phyloP scores from a whole-genome alignment of 2,113 vertebrate species.

The Gopherus flavomarginatus region DNA sequence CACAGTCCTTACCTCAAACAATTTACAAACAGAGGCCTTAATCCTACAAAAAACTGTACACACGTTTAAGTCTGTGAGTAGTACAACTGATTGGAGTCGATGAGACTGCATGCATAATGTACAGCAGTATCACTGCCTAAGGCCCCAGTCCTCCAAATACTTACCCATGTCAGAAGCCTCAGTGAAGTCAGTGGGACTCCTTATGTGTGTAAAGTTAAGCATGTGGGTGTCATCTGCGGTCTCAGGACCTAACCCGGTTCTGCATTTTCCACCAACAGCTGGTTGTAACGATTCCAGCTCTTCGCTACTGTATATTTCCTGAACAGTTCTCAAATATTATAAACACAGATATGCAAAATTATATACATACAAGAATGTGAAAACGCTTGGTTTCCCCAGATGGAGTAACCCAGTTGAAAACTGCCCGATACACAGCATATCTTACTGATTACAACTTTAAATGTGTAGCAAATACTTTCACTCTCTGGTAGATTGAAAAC shows the following conservation, averaged over 20 bases:
- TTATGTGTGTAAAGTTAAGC: background rate
- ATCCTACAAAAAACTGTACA: too few relatives aligned
- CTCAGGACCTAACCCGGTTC: background rate
- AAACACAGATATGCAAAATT: background rate
- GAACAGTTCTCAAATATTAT: background rate
- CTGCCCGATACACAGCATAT: background rate
- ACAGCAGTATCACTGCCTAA: background rate
- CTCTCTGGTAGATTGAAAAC: background rate
- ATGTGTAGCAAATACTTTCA: background rate
- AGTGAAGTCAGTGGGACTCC: background rate
- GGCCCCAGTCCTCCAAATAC: background rate
- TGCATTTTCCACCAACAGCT: background rate
- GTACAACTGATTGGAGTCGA: rapidly evolving
- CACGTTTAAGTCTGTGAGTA: background rate
- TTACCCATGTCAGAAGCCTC: rapidly evolving
- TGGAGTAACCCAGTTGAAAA: rapidly evolving
- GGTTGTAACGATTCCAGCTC: background rate
- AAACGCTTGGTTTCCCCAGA: background rate
- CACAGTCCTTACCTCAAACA: background rate
- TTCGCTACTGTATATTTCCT: background rate
- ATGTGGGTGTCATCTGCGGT: background rate
- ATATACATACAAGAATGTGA: background rate
- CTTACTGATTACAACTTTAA: background rate
- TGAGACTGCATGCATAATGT: background rate
- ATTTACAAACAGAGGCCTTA: background rate